Evolutionary conservation across 2,888 invertebrate species (phyloP).

Genomic region (Formica aserva): DNA sequence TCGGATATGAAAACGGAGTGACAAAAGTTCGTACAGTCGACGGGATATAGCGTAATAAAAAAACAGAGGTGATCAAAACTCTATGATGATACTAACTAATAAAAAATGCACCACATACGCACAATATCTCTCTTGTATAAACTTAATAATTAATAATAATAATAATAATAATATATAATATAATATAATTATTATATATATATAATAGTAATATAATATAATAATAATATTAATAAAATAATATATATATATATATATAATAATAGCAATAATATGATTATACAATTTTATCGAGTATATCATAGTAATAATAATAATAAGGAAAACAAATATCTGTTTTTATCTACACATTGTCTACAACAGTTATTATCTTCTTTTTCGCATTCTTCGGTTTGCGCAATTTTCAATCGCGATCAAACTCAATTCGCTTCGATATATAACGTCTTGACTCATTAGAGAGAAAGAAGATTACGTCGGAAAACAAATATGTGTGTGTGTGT

Average conservation of each 20-base stretch:
- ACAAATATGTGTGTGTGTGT: background rate
- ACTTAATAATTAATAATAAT: conserved; percentile 77
- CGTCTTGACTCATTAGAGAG: conserved; percentile 33
- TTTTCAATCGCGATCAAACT: conserved; percentile 30
- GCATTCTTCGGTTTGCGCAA: conserved; percentile 30
- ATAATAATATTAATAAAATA: conserved; percentile 71
- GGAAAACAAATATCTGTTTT: conserved; percentile 78
- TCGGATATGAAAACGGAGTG: conserved; percentile 52
- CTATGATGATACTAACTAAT: conserved; percentile 51
- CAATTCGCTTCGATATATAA: conserved; percentile 32
- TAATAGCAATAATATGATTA: conserved; percentile 68
- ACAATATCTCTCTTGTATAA: conserved; percentile 79
- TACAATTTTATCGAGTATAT: conserved; percentile 71
- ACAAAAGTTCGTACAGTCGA: conserved; percentile 59
- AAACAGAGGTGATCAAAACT: conserved; percentile 57
- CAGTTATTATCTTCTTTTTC: conserved; percentile 56
- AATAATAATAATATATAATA: conserved; percentile 61
- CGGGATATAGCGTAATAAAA: conserved; percentile 38
- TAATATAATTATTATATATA: conserved; percentile 48
- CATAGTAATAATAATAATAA: conserved; percentile 64
- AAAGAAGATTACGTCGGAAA: conserved; percentile 45
- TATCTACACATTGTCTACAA: conserved; percentile 80
- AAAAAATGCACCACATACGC: conserved; percentile 73
- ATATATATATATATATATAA: conserved; percentile 22
- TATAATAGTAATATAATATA: conserved; percentile 66